phyloP scores from a whole-genome alignment of 2,113 vertebrate species.

The Sinocyclocheilus anshuiensis region DNA sequence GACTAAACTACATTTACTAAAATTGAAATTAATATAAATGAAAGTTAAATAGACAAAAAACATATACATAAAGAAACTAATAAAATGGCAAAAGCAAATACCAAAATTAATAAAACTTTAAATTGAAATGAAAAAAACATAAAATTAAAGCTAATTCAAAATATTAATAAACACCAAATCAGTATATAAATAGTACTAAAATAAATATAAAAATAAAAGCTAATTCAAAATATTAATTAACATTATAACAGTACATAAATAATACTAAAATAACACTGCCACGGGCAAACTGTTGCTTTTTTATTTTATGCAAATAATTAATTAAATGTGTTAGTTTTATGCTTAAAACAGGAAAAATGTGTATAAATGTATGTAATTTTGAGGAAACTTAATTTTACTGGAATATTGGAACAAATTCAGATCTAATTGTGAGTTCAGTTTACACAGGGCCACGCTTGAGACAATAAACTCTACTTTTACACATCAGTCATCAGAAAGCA shows the following conservation, averaged over 20 bases:
- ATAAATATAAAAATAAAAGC: too few species aligned
- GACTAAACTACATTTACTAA: too few species aligned
- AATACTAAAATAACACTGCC: not conserved
- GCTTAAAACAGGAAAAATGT: not conserved
- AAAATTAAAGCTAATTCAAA: too few species aligned
- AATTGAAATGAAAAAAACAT: too few species aligned
- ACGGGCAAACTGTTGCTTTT: not conserved
- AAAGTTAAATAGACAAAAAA: too few species aligned
- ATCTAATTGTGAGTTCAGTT: not conserved
- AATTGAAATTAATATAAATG: too few species aligned
- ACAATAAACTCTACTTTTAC: not conserved
- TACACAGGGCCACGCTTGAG: not conserved
- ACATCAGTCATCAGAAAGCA: slow-evolving; percentile 1
- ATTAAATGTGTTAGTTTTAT: not conserved
- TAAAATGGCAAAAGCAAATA: too few species aligned
- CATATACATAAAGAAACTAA: too few species aligned
- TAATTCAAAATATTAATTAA: too few species aligned
- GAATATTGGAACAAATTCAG: not conserved
- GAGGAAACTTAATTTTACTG: not conserved
- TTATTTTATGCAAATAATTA: not conserved
- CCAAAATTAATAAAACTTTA: too few species aligned
- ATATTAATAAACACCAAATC: too few species aligned
- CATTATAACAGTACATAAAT: not conserved
- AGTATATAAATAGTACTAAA: too few species aligned
- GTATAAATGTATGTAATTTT: not conserved